These are phyloP conservation scores for Oegoconia quadripuncta DNA, from an alignment of 2,888 invertebrate species.

Conservation along the genomic window DNA sequence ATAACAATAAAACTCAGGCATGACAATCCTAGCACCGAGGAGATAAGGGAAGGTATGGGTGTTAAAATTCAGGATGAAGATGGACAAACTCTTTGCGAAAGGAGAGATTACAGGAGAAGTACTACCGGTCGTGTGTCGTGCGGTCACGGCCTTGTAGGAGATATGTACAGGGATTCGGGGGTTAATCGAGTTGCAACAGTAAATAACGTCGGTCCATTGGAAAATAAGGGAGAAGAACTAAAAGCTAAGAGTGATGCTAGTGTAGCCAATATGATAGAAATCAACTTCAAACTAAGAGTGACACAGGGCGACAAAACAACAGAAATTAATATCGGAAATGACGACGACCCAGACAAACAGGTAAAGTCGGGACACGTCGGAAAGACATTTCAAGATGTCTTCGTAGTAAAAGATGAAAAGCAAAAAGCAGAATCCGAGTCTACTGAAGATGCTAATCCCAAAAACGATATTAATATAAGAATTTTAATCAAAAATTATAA, in stretches of 20 bases:
- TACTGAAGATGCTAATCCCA: constrained; percentile 30
- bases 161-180: constrained; percentile 41
- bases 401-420: constrained; percentile 31
- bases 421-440: constrained; percentile 9
- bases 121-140: too few relatives aligned
- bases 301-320: constrained; percentile 47
- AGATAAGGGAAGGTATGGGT: constrained; percentile 41
- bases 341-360: constrained; percentile 21
- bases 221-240: constrained; percentile 20
- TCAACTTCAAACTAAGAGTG: constrained; percentile 52
- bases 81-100: constrained; percentile 49
- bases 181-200: constrained; percentile 34
- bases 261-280: constrained; percentile 50
- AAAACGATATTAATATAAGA: constrained; percentile 53
- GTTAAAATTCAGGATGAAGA: constrained; percentile 52
- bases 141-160: constrained; percentile 30
- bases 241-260: constrained; percentile 36
- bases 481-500: constrained; percentile 53
- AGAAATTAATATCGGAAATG: constrained; percentile 40
- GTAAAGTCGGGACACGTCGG: constrained; percentile 12
- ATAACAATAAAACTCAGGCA: constrained; percentile 39
- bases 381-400: constrained; percentile 36
- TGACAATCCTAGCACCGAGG: constrained; percentile 39
- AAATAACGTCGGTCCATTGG: constrained; percentile 25
- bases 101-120: constrained; percentile 45